Evolutionary conservation across 1,140 invertebrate species (phyloP), one percentile per base, ranked within the genome.

Genomic region (Sinonovacula constricta): DNA sequence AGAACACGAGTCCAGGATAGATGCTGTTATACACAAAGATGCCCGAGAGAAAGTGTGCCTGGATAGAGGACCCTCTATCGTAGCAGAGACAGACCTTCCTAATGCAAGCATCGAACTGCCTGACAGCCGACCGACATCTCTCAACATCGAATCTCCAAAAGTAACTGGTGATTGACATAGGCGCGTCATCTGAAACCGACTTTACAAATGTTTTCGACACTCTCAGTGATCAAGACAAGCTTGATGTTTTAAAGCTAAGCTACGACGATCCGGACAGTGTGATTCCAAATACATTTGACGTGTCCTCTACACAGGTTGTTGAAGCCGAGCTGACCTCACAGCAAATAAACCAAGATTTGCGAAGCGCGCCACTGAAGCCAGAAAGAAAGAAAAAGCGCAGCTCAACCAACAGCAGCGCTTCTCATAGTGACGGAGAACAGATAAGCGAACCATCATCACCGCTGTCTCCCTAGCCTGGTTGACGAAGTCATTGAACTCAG

Each of bases 381-480:
- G 80, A 84, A 67, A 62, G 86, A 1, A 86, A 80, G 57, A 87
- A 87, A 66, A 87, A 87, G 69, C 79, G 80, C 24, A 78, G 74
- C 28, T 82, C 84, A 12, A 81, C 79, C 45, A 80, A 49, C 33
- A 62, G 77, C 57, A 68, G 72, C 39, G 26, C 57, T 30, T 70
- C 28, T 49, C 49, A 54, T 26, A 75, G 54, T 30, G 79, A 74
- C 28, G 33, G 5, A 51, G 79, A 76, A 22, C 71, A 45, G 33
- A n/a, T 15, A 33, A 65, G 53, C 49, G 69, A 10, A 59, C 76
- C 68, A n/a, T 56, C 68, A 10, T n/a, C 54, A 3, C 45, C 60
- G 28, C 54, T 1, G 39, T 31, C 4, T 22, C 24, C 56, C 15
- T 54, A 39, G 14, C 45, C n/a, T 15, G 14, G 34, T 31, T 14